Base-by-base conservation (phyloP, 2,797 vertebrate genomes). In the Cottoperca gobio region DNA sequence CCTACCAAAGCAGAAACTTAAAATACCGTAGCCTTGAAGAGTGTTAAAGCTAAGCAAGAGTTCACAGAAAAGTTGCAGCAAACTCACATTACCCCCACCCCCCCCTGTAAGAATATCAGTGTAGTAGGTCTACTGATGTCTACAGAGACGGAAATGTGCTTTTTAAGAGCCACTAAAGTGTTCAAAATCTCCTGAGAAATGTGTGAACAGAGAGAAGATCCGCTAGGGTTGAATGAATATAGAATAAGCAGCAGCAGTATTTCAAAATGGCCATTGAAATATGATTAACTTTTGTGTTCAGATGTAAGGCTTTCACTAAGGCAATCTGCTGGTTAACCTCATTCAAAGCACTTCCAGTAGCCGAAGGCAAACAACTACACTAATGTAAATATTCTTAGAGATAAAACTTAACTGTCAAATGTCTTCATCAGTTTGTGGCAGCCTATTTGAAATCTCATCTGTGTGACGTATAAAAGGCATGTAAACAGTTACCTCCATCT, bases 401-500 rank as follows among this genome's bases (percentile, higher is more conserved):
- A 62, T 45, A 10, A 37, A 77, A 76, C 53, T 13, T 60, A 6
- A n/a, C 45, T 43, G 12, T 28, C 46, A 13, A 21, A 28, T 63
- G 14, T 71, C 14, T 33, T 73, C 13, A 26, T 46, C 6, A 53
- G n/a, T 73, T 70, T 39, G 16, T 24, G 26, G 58, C 55, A 59
- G 14, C 23, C 26, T 19, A 64, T 60, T 74, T 71, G 40, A 70
- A 68, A 54, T 69, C 28, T 39, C 59, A 60, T 23, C 12, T 26
- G 40, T 77, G 61, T 69, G 65, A 46, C 73, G 64, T 37, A 37
- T 39, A 63, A 66, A 50, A 81, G 74, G 45, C 62, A 68, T 82
- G 78, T 86, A 83, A 89, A 86, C 76, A 74, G 66, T 88, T 73
- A 78, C 80, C 80, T 85, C 70, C 72, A 31, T 73, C 57, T 21